A percentile compares a stretch with the other conserved stretches of the same genome.
These are phyloP conservation scores for Margarornis squamiger DNA, from an alignment of 2,797 vertebrate genomes.

Conservation along the genomic window DNA sequence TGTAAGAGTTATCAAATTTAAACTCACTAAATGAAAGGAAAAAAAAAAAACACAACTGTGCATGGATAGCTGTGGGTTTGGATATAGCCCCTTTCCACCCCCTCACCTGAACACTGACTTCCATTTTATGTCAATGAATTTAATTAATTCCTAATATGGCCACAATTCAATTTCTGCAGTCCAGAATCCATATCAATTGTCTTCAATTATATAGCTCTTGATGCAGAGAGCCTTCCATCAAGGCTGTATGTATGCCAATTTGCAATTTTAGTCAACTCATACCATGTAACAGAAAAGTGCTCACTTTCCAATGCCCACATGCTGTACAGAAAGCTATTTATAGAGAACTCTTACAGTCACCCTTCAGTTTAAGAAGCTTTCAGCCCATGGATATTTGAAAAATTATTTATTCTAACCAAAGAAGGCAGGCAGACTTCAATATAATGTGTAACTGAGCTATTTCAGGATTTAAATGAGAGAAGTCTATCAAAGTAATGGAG, in stretches of 20 bases:
- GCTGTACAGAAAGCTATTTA: background rate
- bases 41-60: background rate
- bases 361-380: slow-evolving; percentile 2
- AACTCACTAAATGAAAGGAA: background rate
- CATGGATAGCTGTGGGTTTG: background rate
- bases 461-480: background rate
- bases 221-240: background rate
- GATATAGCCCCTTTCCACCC: background rate
- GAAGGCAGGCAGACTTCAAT: background rate
- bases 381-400: background rate
- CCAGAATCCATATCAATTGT: background rate
- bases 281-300: background rate
- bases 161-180: background rate
- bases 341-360: background rate
- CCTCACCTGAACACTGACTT: background rate
- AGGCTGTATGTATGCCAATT: background rate
- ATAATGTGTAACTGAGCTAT: background rate
- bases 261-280: background rate
- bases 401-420: slow-evolving; percentile 16
- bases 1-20: background rate
- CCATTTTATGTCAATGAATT: background rate
- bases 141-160: background rate
- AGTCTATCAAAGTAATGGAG: background rate
- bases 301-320: background rate
- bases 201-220: background rate